Percentiles rank a stretch among this genome's conserved stretches.
phyloP scores from a whole-genome alignment of 2,888 invertebrate species.

The Stenodera caucasica region DNA sequence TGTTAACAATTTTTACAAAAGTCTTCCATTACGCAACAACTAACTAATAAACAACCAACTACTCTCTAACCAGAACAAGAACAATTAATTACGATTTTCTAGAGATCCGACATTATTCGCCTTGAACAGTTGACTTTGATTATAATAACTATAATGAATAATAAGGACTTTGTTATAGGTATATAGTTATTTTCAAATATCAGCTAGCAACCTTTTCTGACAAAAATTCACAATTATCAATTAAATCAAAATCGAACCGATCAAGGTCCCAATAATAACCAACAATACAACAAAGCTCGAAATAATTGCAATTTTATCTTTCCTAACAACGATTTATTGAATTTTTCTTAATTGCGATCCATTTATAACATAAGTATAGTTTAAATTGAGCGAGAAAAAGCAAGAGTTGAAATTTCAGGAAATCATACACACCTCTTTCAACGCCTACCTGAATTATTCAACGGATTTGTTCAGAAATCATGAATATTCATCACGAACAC shows the following conservation, averaged over 20 bases:
- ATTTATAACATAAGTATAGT: too few relatives aligned
- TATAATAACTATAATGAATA: background rate
- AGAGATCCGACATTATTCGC: slow-evolving; percentile 1
- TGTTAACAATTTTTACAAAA: slow-evolving; percentile 31
- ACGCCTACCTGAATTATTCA: slow-evolving; percentile 4
- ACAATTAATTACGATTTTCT: slow-evolving; percentile 9
- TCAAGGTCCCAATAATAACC: too few relatives aligned
- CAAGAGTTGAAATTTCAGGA: background rate
- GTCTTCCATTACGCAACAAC: slow-evolving; percentile 32
- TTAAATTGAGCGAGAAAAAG: too few relatives aligned
- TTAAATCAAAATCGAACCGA: too few relatives aligned
- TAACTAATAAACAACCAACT: slow-evolving; percentile 12
- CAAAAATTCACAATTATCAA: background rate
- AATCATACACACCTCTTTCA: background rate
- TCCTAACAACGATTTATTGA: too few relatives aligned
- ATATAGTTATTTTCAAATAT: background rate
- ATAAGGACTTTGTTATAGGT: too few relatives aligned
- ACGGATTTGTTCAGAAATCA: background rate
- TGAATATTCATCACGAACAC: slow-evolving; percentile 5
- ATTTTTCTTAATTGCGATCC: too few relatives aligned
- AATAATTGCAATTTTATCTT: too few relatives aligned
- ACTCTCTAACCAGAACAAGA: background rate
- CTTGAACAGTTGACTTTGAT: background rate
- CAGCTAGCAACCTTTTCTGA: background rate
- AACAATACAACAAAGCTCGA: too few relatives aligned